Evolutionary conservation across 2,113 vertebrate species (phyloP).

Genomic region (Spea multiplicata): DNA sequence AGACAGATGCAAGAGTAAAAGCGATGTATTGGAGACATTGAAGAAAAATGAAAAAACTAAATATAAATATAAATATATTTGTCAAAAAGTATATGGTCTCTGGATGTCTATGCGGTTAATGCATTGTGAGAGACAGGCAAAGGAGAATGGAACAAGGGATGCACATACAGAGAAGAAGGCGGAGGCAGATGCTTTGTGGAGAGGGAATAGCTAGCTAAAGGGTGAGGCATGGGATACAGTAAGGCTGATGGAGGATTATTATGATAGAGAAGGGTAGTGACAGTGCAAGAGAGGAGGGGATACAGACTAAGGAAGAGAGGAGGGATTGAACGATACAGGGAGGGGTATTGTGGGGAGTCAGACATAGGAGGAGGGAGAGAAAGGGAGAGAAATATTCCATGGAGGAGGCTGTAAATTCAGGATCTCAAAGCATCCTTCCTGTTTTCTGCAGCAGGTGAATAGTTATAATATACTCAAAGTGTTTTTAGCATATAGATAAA

Average conservation of each 20-base stretch:
- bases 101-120: too few species aligned
- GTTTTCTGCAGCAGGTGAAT: constrained; percentile 31
- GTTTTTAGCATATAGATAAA: background rate
- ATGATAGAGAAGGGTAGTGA: constrained; percentile 5
- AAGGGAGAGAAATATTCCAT: constrained; percentile 29
- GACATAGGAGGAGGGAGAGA: constrained; percentile 27
- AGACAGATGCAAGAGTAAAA: too few species aligned
- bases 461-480: background rate
- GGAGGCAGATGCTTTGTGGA: background rate
- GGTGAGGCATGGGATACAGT: background rate
- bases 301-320: constrained; percentile 19
- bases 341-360: constrained; percentile 15
- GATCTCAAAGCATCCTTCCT: constrained; percentile 29
- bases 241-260: constrained; percentile 14
- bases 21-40: too few species aligned
- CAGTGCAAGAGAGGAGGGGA: constrained; percentile 22
- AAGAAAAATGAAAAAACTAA: too few species aligned
- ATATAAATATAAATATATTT: too few species aligned
- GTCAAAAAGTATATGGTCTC: too few species aligned
- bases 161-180: background rate
- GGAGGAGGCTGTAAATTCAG: constrained; percentile 24
- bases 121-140: too few species aligned
- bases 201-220: constrained; percentile 4
- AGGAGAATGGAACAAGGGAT: too few species aligned
- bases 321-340: constrained; percentile 30